Evolutionary conservation across 2,888 invertebrate genomes (phyloP), one percentile per base, ranked within the genome.

Genomic region (Anarsia innoxiella): DNA sequence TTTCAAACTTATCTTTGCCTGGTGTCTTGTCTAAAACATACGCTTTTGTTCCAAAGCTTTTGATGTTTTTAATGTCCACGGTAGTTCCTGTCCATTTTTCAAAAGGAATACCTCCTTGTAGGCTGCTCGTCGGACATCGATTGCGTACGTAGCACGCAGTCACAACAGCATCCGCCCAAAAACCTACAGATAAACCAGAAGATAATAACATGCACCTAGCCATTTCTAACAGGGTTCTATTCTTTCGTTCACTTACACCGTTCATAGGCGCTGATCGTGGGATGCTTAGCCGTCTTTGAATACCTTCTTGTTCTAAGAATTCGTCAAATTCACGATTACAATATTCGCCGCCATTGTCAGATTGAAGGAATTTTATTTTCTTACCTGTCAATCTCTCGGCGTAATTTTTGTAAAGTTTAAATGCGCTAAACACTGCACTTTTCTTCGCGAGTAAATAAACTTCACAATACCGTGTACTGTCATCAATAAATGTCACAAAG

Each of bases 141-240:
- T 36, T 36, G 3, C 23, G 8, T n/a, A 36, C 10, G 15, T 30
- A 10, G 15, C 23, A 23, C 5, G 36, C 30, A 13, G 30, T 36
- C 2, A 2, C 6, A 8, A 29, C 11, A 12, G 29, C 39, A 10
- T 38, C 38, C 2, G 26, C 38, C 38, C 38, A 38, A 33, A 38
- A 38, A 16, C 33, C 15, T 33, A 23, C 1, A 3, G 33, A 15
- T 2, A 28, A 9, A 6, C 33, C 30, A 2, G 38, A 33, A 14
- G 33, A 33, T 2, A 33, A 9, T 3, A 38, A 2, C 32, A 37
- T 31, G 15, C 32, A 37, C n/a, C 37, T 23, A 11, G 37, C 27
- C 31, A 37, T 37, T 14, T 37, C 31, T n/a, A 37, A 19, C 3
- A 37, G 27, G 12, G 37, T 32, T 10, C 37, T 37, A 13, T 37